Conservation (phyloP, 1,140 invertebrate species). For the Diorhabda elongata region DNA sequence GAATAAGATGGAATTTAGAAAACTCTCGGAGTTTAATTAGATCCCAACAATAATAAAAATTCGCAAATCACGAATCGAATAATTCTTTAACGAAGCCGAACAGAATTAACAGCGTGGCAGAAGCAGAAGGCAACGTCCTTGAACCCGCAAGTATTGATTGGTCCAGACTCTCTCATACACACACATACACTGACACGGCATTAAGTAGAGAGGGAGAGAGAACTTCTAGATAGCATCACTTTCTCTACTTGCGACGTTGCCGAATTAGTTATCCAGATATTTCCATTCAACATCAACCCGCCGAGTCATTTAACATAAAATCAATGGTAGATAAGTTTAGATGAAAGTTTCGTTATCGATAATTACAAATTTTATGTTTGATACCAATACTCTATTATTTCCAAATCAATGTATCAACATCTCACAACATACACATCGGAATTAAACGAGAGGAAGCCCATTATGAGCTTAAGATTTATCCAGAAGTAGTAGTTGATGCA, state of each 20-base stretch:
- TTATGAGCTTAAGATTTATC: no score
- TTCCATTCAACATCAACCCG: no score
- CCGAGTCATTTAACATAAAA: no score
- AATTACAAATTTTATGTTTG: neutral
- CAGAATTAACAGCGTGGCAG: neutral
- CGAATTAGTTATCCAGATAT: neutral
- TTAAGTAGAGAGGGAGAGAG: neutral
- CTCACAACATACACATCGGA: no score
- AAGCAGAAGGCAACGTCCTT: constrained; percentile 31
- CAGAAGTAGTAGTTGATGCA: no score
- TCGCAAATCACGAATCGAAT: neutral
- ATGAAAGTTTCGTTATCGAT: neutral
- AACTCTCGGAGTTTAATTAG: no score
- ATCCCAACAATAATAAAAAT: no score
- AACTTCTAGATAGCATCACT: constrained; percentile 34
- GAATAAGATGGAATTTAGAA: no score
- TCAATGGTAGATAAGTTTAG: neutral
- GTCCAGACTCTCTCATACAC: constrained; percentile 29
- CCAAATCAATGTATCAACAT: no score
- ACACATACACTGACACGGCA: neutral
- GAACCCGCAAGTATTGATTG: constrained; percentile 41
- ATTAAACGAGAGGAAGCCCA: no score
- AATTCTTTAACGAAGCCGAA: neutral
- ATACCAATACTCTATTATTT: neutral
- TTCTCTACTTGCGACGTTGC: constrained; percentile 35